Conservation (phyloP, 2,797 vertebrate genomes). For the Lemur catta region DNA sequence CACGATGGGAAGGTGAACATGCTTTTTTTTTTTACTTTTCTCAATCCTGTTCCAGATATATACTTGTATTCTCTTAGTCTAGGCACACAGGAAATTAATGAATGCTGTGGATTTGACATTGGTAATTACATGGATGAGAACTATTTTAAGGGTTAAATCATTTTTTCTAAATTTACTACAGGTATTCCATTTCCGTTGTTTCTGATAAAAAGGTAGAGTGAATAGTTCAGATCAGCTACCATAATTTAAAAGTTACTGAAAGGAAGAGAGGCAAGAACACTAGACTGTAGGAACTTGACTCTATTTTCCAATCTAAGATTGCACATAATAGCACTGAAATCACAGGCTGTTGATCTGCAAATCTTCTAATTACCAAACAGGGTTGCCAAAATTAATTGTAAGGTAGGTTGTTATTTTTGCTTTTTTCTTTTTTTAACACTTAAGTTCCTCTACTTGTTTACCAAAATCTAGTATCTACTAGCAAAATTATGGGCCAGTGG, state of each 20-base stretch:
- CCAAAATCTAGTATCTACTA: not conserved
- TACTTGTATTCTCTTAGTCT: not conserved
- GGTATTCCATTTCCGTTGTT: not conserved
- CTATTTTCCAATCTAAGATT: not conserved
- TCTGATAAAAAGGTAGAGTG: not conserved
- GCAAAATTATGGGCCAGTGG: not conserved
- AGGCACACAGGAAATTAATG: not conserved
- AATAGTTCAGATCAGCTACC: not conserved
- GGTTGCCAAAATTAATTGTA: not conserved
- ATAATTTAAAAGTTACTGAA: not conserved
- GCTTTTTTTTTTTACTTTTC: not conserved
- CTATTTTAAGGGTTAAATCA: not conserved
- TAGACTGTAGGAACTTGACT: not conserved
- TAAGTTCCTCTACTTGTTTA: not conserved
- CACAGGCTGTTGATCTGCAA: not conserved
- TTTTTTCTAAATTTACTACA: not conserved
- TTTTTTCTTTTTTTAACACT: not conserved
- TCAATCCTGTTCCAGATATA: not conserved
- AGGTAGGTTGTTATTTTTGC: not conserved
- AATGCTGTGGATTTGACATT: not conserved
- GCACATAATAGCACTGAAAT: not conserved
- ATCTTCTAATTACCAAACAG: not conserved
- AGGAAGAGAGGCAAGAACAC: not conserved
- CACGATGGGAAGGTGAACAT: not conserved
- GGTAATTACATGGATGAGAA: not conserved